Percentiles rank a stretch among this genome's conserved stretches.
phyloP scores from a whole-genome alignment of 2,797 vertebrate genomes.

The Gorsachius magnificus region DNA sequence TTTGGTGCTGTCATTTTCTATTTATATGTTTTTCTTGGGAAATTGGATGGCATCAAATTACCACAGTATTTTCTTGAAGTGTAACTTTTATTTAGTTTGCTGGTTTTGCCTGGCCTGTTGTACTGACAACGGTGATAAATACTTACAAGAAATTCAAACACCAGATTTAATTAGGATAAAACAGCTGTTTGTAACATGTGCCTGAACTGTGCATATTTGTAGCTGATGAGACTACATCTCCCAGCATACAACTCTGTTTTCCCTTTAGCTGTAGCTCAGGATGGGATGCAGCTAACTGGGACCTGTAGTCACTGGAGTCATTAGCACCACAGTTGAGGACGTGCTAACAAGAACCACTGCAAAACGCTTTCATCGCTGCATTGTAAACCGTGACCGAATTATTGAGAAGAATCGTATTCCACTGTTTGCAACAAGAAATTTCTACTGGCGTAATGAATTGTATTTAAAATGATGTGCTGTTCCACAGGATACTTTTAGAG shows the following conservation, averaged over 20 bases:
- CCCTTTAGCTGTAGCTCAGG: background rate
- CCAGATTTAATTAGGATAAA: background rate
- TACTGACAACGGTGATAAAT: background rate
- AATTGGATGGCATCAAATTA: background rate
- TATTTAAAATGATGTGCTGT: background rate
- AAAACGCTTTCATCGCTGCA: background rate
- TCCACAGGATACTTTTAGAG: background rate
- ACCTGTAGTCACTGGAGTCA: background rate
- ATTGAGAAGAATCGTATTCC: background rate
- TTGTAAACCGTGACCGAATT: background rate
- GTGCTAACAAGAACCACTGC: background rate
- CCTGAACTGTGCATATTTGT: background rate
- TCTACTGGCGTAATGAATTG: background rate
- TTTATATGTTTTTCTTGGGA: constrained; percentile 10
- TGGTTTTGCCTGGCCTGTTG: background rate
- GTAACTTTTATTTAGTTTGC: background rate
- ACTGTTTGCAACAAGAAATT: background rate
- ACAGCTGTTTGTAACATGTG: background rate
- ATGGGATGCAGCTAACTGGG: background rate
- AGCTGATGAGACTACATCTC: background rate
- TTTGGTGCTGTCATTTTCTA: constrained; percentile 41
- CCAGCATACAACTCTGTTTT: background rate
- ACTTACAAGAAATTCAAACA: background rate
- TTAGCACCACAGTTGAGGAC: background rate
- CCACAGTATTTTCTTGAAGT: background rate